Conservation (phyloP, 2,113 vertebrate genomes). For the Percina caprodes region DNA sequence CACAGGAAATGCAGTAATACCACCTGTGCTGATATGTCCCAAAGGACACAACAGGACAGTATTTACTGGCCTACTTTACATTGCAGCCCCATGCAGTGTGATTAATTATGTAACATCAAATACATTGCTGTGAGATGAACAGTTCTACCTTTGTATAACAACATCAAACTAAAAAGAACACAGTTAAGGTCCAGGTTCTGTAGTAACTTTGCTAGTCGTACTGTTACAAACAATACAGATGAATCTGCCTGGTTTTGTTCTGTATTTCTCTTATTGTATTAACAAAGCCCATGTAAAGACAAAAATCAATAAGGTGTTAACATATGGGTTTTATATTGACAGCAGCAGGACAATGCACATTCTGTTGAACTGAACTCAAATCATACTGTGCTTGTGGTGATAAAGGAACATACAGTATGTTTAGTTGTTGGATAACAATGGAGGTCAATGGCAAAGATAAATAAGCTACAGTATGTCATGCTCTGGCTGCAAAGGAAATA, state of each 20-base stretch:
- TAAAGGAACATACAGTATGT: neutral
- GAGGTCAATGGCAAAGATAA: neutral
- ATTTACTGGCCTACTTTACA: constrained; percentile 61
- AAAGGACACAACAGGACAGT: constrained; percentile 9
- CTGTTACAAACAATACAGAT: neutral
- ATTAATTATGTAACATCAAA: constrained; percentile 35
- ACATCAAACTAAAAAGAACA: neutral
- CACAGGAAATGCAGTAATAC: constrained; percentile 8
- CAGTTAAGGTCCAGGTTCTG: neutral
- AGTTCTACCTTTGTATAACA: neutral
- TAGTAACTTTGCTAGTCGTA: neutral
- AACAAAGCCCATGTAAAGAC: neutral
- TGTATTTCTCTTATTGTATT: neutral
- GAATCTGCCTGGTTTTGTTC: neutral
- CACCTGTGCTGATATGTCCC: constrained; percentile 55
- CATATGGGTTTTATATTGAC: neutral
- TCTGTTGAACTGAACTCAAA: neutral
- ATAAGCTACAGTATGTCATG: no score
- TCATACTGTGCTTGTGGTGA: neutral
- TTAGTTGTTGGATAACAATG: neutral
- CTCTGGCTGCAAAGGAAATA: neutral
- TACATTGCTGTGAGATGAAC: constrained; percentile 15
- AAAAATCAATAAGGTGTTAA: neutral
- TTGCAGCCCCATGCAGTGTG: constrained; percentile 11
- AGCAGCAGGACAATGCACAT: neutral